Evolutionary conservation across 2,888 invertebrate species (phyloP), one percentile per base, ranked within the genome.

Genomic region (Mimas tiliae): DNA sequence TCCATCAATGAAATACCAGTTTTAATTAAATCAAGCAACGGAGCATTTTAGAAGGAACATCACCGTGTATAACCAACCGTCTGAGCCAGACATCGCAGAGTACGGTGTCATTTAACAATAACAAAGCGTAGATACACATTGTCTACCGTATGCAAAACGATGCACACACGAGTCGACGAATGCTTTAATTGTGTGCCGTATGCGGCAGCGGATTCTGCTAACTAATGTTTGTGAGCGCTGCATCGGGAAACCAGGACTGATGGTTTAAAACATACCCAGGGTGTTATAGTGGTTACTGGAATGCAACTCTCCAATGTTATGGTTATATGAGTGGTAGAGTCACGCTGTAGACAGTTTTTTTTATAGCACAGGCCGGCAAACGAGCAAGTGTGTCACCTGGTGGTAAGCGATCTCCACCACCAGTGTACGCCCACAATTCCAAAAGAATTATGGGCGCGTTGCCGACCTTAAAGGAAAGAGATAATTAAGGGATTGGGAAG

Each of bases 71-170:
- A 34, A 27, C 53, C 53, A 11, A 55, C 9, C 9, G 34, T 55
- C 55, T 55, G 34, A 55, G 55, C 50, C 50, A 50, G 50, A 50
- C 50, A 50, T 34, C 34, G 27, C 27, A 27, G 27, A 1, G 34
- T 34, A 55, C 55, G 55, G 63, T 64, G 63, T 64, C 63, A 51
- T 51, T 64, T 64, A 53, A 65, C 65, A 65, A 65, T 65, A 65
- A 65, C 65, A 65, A 65, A 65, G 16, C 12, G 55, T 50, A 50
- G 50, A 19, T 50, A 47, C 52, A 55, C 55, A 65, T 58, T 58
- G 55, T 58, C 58, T 65, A 21, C 55, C 58, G 58, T 58, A 58
- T 58, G 58, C 58, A 58, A 58, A 58, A 42, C 58, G 19, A 38
- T 38, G 42, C 58, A 58, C 58, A 38, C 19, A 16, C 19, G 12